phyloP scores from a whole-genome alignment of 1,140 invertebrate species.

The Ceratitis capitata region DNA sequence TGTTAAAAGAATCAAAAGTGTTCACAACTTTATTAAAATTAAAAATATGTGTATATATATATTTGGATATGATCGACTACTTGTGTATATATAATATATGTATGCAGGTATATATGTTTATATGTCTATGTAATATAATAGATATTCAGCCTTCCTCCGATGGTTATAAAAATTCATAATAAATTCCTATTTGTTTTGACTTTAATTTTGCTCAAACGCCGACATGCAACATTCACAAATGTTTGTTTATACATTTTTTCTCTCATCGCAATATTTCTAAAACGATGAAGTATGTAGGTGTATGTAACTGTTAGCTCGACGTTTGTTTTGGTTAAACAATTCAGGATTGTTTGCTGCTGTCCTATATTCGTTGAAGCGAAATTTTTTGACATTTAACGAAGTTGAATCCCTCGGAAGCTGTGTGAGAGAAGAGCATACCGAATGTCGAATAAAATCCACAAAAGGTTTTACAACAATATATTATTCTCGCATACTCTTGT shows the following conservation, averaged over 20 bases:
- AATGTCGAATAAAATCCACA: background rate
- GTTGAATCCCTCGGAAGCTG: too few species aligned
- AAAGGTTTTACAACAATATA: too few species aligned
- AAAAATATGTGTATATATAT: background rate
- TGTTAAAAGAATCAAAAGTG: background rate
- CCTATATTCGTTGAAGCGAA: background rate
- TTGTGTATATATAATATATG: background rate
- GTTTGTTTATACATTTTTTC: background rate
- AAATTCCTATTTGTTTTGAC: background rate
- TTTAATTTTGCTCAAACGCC: background rate
- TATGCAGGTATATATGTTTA: background rate
- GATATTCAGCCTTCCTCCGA: background rate
- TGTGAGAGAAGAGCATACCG: background rate
- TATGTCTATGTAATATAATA: background rate
- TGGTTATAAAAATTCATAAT: background rate
- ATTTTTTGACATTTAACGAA: background rate
- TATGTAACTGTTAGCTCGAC: background rate
- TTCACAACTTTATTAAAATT: background rate
- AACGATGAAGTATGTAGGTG: background rate
- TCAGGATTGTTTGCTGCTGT: background rate
- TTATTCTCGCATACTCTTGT: background rate
- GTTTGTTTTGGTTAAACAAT: conserved; percentile 17
- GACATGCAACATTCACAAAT: background rate
- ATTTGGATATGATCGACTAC: background rate
- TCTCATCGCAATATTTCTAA: background rate